Evolutionary conservation across 2,888 invertebrate genomes (phyloP).

Genomic region (Eilema griseolum): DNA sequence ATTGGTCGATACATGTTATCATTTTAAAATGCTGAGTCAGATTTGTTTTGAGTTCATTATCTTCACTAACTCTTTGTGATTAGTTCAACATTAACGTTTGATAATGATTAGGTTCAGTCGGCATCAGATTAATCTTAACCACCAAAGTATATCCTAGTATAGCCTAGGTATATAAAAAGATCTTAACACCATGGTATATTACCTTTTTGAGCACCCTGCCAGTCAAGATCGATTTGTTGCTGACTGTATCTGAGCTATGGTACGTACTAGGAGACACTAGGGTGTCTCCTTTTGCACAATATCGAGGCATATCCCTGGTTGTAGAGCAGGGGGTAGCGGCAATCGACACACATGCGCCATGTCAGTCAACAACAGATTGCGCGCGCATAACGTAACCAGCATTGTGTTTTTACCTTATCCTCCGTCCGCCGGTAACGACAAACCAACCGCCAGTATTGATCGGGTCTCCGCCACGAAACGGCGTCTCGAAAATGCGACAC

Average conservation of each 20-base stretch:
- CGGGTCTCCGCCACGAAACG: conserved; percentile 77
- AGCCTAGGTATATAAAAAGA: no score
- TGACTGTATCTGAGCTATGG: not conserved
- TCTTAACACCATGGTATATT: no score
- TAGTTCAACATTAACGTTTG: conserved; percentile 22
- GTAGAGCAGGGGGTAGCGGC: conserved; percentile 53
- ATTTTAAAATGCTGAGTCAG: not conserved
- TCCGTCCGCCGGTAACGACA: conserved; percentile 60
- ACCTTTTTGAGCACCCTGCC: no score
- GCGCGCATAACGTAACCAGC: conserved; percentile 77
- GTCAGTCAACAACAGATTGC: conserved; percentile 81
- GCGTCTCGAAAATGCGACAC: conserved; percentile 74
- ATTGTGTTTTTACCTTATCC: conserved; percentile 76
- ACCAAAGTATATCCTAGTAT: no score
- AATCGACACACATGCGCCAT: conserved; percentile 72
- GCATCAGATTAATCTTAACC: no score
- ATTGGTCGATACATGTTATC: not conserved
- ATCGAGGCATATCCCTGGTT: conserved; percentile 32
- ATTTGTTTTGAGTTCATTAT: conserved; percentile 13
- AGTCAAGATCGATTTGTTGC: no score
- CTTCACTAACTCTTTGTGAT: conserved; percentile 22
- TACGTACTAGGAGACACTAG: not conserved
- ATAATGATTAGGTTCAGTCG: conserved; percentile 16
- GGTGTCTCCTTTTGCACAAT: conserved; percentile 19
- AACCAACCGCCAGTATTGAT: conserved; percentile 79